Evolutionary conservation across 2,888 invertebrate genomes (phyloP).

Genomic region (Pachydiplax longipennis): DNA sequence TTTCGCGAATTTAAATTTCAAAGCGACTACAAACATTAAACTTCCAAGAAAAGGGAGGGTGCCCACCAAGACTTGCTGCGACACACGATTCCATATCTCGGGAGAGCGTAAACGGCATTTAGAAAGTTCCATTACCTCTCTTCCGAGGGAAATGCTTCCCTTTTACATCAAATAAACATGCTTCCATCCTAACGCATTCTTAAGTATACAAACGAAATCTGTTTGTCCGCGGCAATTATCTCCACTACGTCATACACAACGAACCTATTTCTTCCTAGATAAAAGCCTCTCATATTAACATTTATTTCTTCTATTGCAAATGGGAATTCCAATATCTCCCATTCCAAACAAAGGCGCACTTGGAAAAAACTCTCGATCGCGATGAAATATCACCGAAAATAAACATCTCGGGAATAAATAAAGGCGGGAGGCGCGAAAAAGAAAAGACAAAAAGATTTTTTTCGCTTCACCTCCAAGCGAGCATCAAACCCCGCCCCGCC

Average conservation of each 20-base stretch:
- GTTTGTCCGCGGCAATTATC: neutral
- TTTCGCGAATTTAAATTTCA: conserved; percentile 42
- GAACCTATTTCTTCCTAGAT: neutral
- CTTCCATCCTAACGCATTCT: neutral
- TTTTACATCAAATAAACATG: neutral
- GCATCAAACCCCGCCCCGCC: conserved; percentile 16
- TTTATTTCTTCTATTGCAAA: too few species aligned
- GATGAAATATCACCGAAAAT: neutral
- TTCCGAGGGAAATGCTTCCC: neutral
- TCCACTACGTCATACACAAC: neutral
- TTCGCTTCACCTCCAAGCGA: neutral
- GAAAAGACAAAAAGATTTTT: neutral
- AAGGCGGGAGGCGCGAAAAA: neutral
- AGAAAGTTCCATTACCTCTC: conserved; percentile 21
- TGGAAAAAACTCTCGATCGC: neutral
- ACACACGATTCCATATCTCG: neutral
- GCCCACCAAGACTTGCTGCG: too few species aligned
- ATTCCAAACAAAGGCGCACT: too few species aligned
- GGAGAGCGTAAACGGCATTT: conserved; percentile 7
- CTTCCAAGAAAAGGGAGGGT: conserved; percentile 23
- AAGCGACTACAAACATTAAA: conserved; percentile 42
- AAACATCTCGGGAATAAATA: neutral
- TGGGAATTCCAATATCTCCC: too few species aligned
- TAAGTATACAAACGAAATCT: neutral
- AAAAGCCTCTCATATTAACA: too few species aligned